Evolutionary conservation across 2,797 vertebrate genomes (phyloP).

Genomic region (Muscicapa striata): DNA sequence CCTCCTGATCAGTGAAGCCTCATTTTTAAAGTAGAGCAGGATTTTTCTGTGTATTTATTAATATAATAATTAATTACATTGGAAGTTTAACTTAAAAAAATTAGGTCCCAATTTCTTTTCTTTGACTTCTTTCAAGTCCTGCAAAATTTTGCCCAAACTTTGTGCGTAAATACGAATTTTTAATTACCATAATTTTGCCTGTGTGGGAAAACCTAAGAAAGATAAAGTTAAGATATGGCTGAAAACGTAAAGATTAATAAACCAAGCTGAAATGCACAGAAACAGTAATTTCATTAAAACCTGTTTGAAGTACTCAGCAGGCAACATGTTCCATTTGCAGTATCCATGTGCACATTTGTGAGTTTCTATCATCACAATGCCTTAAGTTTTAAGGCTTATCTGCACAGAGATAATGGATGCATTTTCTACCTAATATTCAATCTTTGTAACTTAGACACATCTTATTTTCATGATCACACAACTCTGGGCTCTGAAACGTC

Average conservation of each 20-base stretch:
- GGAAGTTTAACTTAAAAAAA: neutral
- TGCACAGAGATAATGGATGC: neutral
- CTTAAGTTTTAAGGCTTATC: too few relatives aligned
- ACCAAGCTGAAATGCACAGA: neutral
- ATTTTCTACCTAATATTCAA: neutral
- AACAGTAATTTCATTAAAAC: neutral
- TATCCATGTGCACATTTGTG: neutral
- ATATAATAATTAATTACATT: neutral
- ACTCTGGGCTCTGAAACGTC: neutral
- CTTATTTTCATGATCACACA: neutral
- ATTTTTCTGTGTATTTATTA: neutral
- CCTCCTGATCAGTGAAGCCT: neutral
- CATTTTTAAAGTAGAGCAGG: neutral
- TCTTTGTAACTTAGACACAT: neutral
- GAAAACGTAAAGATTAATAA: neutral
- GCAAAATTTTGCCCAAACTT: neutral
- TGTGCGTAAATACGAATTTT: rapidly evolving
- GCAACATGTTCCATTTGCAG: neutral
- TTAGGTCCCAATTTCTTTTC: neutral
- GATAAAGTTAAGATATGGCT: neutral
- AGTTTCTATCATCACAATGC: neutral
- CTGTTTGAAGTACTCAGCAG: neutral
- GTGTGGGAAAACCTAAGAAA: neutral
- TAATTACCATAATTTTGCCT: neutral
- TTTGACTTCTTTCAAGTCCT: neutral